phyloP scores from a whole-genome alignment of 2,888 invertebrate genomes.

The Mythimna lalbum region DNA sequence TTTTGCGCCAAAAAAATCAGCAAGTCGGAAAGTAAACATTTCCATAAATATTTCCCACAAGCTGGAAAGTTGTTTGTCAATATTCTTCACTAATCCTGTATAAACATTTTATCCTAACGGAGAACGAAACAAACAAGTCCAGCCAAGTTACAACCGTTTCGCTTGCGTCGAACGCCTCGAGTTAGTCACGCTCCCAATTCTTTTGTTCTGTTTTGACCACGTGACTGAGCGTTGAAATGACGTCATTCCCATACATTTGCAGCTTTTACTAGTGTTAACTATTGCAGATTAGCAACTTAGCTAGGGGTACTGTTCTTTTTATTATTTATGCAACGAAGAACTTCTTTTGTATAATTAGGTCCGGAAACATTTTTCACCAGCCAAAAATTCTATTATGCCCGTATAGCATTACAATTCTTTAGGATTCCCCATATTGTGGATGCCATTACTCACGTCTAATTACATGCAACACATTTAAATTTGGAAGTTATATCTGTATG shows the following conservation, averaged over 20 bases:
- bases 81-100: slow-evolving; percentile 27
- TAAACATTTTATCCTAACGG: slow-evolving; percentile 27
- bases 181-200: no score
- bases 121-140: slow-evolving; percentile 41
- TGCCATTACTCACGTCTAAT: slow-evolving; percentile 39
- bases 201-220: no score
- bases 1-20: slow-evolving; percentile 10
- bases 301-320: no score
- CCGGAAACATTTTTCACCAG: slow-evolving; percentile 40
- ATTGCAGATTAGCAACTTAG: no score
- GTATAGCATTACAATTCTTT: slow-evolving; percentile 49
- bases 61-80: slow-evolving; percentile 19
- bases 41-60: slow-evolving; percentile 12
- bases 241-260: no score
- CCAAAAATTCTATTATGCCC: slow-evolving; percentile 8
- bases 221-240: no score
- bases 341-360: neutral
- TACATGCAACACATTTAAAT: slow-evolving; percentile 39
- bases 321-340: slow-evolving; percentile 12
- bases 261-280: no score
- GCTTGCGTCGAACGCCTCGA: no score
- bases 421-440: slow-evolving; percentile 36
- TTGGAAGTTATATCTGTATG: slow-evolving; percentile 46
- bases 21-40: neutral
- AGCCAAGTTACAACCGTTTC: no score